Conservation (phyloP, 2,888 invertebrate species). For the Cosmia trapezina region DNA sequence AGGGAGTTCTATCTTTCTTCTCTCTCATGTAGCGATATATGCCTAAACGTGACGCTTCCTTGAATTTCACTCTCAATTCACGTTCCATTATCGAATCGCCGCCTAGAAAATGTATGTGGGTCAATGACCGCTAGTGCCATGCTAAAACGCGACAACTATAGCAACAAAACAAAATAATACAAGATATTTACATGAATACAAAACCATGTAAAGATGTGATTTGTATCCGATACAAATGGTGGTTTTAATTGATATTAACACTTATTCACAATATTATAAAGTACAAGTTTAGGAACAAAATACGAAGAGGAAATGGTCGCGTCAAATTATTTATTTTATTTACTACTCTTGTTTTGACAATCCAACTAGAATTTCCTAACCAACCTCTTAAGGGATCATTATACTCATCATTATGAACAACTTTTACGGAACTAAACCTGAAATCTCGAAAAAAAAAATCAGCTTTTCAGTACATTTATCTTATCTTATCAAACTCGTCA, state of each 20-base stretch:
- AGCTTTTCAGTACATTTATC: no score
- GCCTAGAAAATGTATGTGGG: not conserved
- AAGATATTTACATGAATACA: constrained; percentile 44
- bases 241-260: constrained; percentile 25
- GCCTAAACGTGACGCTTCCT: no score
- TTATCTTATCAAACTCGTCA: no score
- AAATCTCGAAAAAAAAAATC: no score
- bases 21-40: no score
- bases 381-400: no score
- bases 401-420: no score
- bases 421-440: no score
- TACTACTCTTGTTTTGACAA: constrained; percentile 19
- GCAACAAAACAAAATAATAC: constrained; percentile 10
- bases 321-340: not conserved
- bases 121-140: not conserved
- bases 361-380: not conserved
- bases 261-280: constrained; percentile 57
- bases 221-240: constrained; percentile 46
- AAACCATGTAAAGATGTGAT: constrained; percentile 2
- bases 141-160: not conserved
- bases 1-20: no score
- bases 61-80: no score
- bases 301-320: constrained; percentile 18
- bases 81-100: no score
- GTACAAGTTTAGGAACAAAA: constrained; percentile 60